Percentiles rank a stretch among this genome's conserved stretches.
These are phyloP conservation scores for Plagodis pulveraria DNA, from an alignment of 2,888 invertebrate genomes.

Conservation along the genomic window DNA sequence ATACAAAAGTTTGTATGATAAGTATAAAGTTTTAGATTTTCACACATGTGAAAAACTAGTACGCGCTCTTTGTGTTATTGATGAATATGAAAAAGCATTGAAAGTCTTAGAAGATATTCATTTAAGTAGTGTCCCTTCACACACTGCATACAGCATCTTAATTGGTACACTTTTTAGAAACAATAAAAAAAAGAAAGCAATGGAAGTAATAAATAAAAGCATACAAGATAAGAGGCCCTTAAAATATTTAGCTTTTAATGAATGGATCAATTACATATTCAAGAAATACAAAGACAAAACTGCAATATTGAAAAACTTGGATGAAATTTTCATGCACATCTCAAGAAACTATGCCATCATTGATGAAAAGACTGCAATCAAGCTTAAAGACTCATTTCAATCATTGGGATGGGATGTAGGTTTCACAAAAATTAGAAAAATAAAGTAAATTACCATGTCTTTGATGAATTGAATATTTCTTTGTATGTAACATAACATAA, in stretches of 20 bases:
- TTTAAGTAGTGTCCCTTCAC: constrained; percentile 72
- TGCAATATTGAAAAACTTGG: constrained; percentile 69
- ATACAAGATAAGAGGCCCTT: constrained; percentile 69
- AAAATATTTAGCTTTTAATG: constrained; percentile 73
- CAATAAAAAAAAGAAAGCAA: constrained; percentile 84
- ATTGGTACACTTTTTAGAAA: constrained; percentile 85
- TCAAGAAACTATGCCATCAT: constrained; percentile 70
- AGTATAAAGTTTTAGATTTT: constrained; percentile 85
- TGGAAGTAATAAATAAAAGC: constrained; percentile 85
- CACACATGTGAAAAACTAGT: constrained; percentile 86
- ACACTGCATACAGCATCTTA: constrained; percentile 79
- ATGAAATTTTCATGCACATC: constrained; percentile 85
- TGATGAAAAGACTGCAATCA: constrained; percentile 54
- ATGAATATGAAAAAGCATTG: constrained; percentile 86
- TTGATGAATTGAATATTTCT: constrained; percentile 1
- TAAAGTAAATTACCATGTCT: constrained; percentile 52
- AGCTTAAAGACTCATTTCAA: constrained; percentile 56
- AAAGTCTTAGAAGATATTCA: constrained; percentile 86
- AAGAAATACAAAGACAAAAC: constrained; percentile 64
- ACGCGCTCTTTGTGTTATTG: constrained; percentile 86
- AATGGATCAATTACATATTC: constrained; percentile 81
- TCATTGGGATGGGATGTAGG: constrained; percentile 61
- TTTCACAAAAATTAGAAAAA: constrained; percentile 58
- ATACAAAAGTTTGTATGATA: constrained; percentile 73
- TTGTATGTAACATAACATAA: constrained; percentile 2